Conservation (phyloP, 2,888 invertebrate genomes). For the Melikaiella ostensackeni region DNA sequence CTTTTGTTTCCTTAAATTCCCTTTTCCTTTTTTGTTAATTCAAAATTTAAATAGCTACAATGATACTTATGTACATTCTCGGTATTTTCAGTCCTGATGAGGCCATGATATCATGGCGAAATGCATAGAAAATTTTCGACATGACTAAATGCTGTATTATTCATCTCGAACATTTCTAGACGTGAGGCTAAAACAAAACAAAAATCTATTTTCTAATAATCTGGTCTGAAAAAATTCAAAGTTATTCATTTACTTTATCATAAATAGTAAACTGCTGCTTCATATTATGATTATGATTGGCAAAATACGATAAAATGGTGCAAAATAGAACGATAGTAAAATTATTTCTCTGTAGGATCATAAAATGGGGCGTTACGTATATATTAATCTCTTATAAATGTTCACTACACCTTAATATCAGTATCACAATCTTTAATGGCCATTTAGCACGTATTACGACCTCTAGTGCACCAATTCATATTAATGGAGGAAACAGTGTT, state of each 20-base stretch:
- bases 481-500: neutral
- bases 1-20: too few species aligned
- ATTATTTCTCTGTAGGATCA: neutral
- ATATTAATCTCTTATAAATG: neutral
- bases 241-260: neutral
- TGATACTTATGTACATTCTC: too few species aligned
- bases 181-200: too few species aligned
- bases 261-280: neutral
- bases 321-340: neutral
- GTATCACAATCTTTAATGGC: conserved; percentile 21
- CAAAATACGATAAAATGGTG: neutral
- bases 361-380: neutral
- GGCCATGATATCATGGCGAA: too few species aligned
- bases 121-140: too few species aligned
- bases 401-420: neutral
- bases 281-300: neutral
- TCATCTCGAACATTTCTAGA: too few species aligned
- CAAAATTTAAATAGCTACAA: too few species aligned
- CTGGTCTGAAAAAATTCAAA: too few species aligned
- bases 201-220: too few species aligned
- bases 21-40: too few species aligned
- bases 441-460: conserved; percentile 21
- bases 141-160: too few species aligned
- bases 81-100: too few species aligned
- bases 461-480: neutral